Evolutionary conservation across 2,797 vertebrate genomes (phyloP).

Genomic region (Neosilurus hyrtlii): DNA sequence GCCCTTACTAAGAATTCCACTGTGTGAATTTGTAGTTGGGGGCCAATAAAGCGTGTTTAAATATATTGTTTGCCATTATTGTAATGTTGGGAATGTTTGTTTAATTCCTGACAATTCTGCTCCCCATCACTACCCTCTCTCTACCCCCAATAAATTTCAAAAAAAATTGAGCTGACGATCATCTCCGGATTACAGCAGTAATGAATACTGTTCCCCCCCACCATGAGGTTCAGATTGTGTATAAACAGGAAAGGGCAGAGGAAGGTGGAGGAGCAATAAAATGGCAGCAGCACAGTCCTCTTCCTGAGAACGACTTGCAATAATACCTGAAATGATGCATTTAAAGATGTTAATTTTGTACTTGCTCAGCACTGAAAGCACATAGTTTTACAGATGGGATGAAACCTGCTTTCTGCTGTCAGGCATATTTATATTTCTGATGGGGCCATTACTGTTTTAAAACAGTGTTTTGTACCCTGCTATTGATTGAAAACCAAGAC

Average conservation of each 20-base stretch:
- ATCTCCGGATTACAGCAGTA: slow-evolving; percentile 13
- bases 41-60: slow-evolving; percentile 37
- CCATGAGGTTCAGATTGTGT: not conserved
- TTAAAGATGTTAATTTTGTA: slow-evolving; percentile 10
- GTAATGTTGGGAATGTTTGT: slow-evolving; percentile 30
- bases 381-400: slow-evolving; percentile 24
- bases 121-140: slow-evolving; percentile 6
- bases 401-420: slow-evolving; percentile 9
- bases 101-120: slow-evolving; percentile 41
- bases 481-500: slow-evolving; percentile 5
- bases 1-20: slow-evolving; percentile 43
- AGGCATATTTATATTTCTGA: slow-evolving; percentile 31
- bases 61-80: slow-evolving; percentile 54
- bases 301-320: slow-evolving; percentile 16
- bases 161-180: slow-evolving; percentile 34
- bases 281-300: slow-evolving; percentile 2
- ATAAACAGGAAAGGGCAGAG: not conserved
- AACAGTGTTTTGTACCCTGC: not conserved
- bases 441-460: slow-evolving; percentile 15
- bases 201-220: not conserved
- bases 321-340: slow-evolving; percentile 39
- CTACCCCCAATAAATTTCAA: slow-evolving; percentile 8
- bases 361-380: slow-evolving; percentile 37
- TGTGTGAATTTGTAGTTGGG: slow-evolving; percentile 33
- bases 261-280: slow-evolving; percentile 37